A percentile compares a stretch with the other conserved stretches of the same genome.
phyloP scores from a whole-genome alignment of 2,113 vertebrate species.

The Tachysurus fulvidraco region DNA sequence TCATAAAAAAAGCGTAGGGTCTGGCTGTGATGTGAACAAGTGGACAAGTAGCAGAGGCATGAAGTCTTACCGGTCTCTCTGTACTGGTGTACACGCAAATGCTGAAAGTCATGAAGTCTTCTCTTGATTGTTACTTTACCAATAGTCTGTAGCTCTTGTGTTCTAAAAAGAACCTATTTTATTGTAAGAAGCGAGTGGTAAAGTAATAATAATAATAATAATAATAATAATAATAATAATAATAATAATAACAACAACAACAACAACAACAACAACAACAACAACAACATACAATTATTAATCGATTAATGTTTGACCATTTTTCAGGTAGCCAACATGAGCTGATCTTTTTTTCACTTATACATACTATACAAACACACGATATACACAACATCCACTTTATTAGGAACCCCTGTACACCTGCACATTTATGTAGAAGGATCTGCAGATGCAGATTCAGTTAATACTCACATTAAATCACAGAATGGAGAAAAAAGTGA shows the following conservation, averaged over 20 bases:
- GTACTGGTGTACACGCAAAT: not conserved
- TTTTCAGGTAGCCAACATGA: not conserved
- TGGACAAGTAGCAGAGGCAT: slow-evolving; percentile 16
- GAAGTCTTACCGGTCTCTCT: not conserved
- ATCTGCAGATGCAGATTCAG: no score
- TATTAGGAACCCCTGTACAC: no score
- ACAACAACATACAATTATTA: no score
- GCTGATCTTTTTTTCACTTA: not conserved
- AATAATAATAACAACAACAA: not conserved
- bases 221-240: not conserved
- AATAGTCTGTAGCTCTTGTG: not conserved
- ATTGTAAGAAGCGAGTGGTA: not conserved
- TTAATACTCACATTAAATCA: no score
- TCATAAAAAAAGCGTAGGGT: slow-evolving; percentile 1
- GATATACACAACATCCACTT: no score
- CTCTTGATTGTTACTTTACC: slow-evolving; percentile 1
- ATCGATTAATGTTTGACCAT: no score
- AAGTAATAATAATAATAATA: not conserved
- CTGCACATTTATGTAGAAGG: no score
- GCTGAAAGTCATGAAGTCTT: slow-evolving; percentile 23
- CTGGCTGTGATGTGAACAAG: slow-evolving; percentile 34
- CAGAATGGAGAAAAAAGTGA: not conserved
- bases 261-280: no score
- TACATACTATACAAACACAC: not conserved
- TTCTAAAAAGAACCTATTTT: not conserved